Percentiles rank a stretch among this genome's conserved stretches.
These are phyloP conservation scores for Synanthedon andrenaeformis DNA, from an alignment of 2,888 invertebrate species.

Conservation along the genomic window DNA sequence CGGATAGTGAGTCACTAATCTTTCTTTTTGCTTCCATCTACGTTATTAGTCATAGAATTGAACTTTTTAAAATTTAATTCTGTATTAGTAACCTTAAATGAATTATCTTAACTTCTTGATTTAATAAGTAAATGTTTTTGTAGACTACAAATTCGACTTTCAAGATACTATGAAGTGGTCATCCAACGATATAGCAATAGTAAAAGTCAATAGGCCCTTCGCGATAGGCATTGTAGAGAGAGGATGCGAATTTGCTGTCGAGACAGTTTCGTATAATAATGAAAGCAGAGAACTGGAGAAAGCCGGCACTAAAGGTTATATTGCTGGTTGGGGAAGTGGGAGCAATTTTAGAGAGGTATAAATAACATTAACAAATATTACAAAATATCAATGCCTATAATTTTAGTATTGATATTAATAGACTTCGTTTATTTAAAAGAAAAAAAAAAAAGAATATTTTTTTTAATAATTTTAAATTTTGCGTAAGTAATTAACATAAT, in stretches of 20 bases:
- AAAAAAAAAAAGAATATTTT: too few species aligned
- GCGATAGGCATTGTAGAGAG: slow-evolving; percentile 45
- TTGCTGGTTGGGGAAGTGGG: slow-evolving; percentile 61
- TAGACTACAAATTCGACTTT: slow-evolving; percentile 63
- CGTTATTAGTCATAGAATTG: too few species aligned
- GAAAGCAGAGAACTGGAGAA: slow-evolving; percentile 53
- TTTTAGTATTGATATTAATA: too few species aligned
- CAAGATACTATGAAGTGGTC: slow-evolving; percentile 65
- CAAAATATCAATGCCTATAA: too few species aligned
- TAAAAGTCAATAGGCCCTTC: slow-evolving; percentile 54
- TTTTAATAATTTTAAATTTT: too few species aligned
- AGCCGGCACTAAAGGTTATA: slow-evolving; percentile 51
- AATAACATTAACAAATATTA: slow-evolving; percentile 1
- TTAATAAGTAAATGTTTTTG: not conserved
- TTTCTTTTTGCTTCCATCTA: too few species aligned
- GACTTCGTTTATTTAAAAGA: too few species aligned
- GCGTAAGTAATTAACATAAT: too few species aligned
- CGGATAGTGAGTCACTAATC: too few species aligned
- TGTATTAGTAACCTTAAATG: too few species aligned
- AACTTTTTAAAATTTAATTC: too few species aligned
- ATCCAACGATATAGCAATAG: slow-evolving; percentile 59
- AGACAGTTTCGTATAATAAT: slow-evolving; percentile 45
- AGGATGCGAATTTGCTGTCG: slow-evolving; percentile 46
- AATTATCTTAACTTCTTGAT: not conserved
- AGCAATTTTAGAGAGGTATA: slow-evolving; percentile 56